Evolutionary conservation across 1,140 invertebrate genomes (phyloP).

Genomic region (Zaprionus capensis): DNA sequence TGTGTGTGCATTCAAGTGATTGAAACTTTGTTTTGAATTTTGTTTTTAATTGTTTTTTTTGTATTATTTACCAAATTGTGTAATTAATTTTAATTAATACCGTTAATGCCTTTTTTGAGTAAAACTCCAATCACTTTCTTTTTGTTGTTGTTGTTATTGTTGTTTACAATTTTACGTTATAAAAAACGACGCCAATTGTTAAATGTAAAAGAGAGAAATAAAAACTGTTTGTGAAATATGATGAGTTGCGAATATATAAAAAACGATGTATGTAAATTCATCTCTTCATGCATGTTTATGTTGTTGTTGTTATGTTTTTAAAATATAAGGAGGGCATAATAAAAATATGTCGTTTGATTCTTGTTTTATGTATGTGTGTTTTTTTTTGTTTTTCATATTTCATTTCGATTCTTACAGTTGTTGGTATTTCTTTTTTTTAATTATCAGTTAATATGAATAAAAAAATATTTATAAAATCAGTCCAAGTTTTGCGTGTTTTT

Average conservation of each 20-base stretch:
- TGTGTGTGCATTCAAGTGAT: conserved; percentile 57
- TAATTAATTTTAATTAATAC: conserved; percentile 54
- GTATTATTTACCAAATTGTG: conserved; percentile 21
- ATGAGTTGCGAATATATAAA: conserved; percentile 33
- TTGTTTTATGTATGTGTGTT: conserved; percentile 31
- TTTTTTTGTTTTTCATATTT: conserved; percentile 36
- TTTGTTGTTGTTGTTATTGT: conserved; percentile 36
- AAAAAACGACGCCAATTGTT: conserved; percentile 37
- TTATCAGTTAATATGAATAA: conserved; percentile 71
- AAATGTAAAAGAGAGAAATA: conserved; percentile 12
- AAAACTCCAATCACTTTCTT: conserved; percentile 79
- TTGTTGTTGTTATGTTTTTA: conserved; percentile 24
- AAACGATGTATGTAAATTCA: conserved; percentile 26
- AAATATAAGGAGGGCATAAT: conserved; percentile 60
- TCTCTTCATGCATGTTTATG: conserved; percentile 21
- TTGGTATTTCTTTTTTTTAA: conserved; percentile 41
- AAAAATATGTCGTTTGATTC: conserved; percentile 56
- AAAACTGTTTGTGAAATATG: conserved; percentile 19
- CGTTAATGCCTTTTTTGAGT: conserved; percentile 69
- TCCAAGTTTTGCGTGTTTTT: conserved; percentile 80
- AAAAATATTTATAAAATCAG: conserved; percentile 83
- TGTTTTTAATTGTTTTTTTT: conserved; percentile 41
- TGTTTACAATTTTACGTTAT: conserved; percentile 25
- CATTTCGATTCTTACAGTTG: conserved; percentile 42
- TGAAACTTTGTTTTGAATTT: conserved; percentile 43